Conservation (phyloP, 2,888 invertebrate species). For the Dione vanillae region DNA sequence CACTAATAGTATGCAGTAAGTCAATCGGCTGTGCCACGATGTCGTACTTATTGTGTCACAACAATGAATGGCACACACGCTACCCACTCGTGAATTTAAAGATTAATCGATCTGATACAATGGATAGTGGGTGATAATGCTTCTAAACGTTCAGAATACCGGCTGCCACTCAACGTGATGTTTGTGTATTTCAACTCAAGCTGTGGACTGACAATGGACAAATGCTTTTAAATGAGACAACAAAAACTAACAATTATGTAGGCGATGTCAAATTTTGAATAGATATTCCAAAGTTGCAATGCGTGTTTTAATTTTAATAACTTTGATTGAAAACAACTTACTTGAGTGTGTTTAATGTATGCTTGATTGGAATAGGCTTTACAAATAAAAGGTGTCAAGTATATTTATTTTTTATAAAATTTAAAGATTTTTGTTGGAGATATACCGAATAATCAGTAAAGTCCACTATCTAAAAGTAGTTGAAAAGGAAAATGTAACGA, state of each 20-base stretch:
- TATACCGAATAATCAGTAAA: no score
- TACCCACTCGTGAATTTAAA: constrained; percentile 52
- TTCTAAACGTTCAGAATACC: constrained; percentile 43
- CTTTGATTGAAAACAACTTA: no score
- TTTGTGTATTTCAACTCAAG: constrained; percentile 54
- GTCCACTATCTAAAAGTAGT: no score
- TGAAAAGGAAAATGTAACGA: no score
- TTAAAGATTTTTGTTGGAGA: no score
- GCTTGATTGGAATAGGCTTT: no score
- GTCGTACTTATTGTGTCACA: constrained; percentile 21
- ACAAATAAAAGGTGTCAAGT: no score
- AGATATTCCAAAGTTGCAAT: neutral
- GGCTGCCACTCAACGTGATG: constrained; percentile 63
- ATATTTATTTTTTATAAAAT: no score
- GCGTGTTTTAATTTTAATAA: neutral
- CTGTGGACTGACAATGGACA: constrained; percentile 62
- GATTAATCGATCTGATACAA: constrained; percentile 53
- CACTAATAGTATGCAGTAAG: no score
- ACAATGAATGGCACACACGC: constrained; percentile 38
- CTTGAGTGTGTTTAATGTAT: neutral
- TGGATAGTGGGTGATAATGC: constrained; percentile 40
- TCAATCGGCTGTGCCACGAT: neutral
- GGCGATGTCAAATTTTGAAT: constrained; percentile 50
- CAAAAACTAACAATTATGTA: constrained; percentile 57
- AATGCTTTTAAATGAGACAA: constrained; percentile 61